phyloP scores from a whole-genome alignment of 2,888 invertebrate species.

The Apamea crenata region DNA sequence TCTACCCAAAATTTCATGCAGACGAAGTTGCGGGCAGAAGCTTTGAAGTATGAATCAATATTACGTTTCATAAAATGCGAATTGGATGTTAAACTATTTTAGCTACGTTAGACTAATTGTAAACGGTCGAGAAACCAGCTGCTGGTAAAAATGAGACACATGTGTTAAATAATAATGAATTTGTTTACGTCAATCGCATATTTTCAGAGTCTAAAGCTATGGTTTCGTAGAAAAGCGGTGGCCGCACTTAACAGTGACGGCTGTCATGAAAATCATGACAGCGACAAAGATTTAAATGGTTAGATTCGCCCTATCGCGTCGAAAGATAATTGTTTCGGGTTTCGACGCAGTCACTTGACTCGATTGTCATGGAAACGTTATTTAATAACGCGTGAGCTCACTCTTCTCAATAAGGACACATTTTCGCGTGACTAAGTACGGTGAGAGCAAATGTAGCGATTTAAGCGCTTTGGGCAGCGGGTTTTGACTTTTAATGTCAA shows the following conservation, averaged over 20 bases:
- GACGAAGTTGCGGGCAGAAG: neutral
- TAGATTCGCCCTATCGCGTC: neutral
- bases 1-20: neutral
- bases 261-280: neutral
- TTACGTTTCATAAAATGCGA: neutral
- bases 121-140: conserved; percentile 21
- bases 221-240: neutral
- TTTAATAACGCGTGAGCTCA: neutral
- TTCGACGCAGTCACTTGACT: neutral
- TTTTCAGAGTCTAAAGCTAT: neutral
- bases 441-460: neutral
- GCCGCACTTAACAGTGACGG: neutral
- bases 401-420: neutral
- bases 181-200: conserved; percentile 26
- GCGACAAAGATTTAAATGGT: neutral
- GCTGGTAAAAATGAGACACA: conserved; percentile 10
- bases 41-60: neutral
- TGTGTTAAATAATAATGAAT: conserved; percentile 21
- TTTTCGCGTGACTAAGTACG: neutral
- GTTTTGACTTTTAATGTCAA: neutral
- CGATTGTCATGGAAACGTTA: neutral
- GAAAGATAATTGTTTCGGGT: neutral
- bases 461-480: neutral
- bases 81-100: conserved; percentile 8
- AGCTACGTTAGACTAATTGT: conserved; percentile 24